Evolutionary conservation across 2,797 vertebrate species (phyloP).

Genomic region (Myripristis murdjan): DNA sequence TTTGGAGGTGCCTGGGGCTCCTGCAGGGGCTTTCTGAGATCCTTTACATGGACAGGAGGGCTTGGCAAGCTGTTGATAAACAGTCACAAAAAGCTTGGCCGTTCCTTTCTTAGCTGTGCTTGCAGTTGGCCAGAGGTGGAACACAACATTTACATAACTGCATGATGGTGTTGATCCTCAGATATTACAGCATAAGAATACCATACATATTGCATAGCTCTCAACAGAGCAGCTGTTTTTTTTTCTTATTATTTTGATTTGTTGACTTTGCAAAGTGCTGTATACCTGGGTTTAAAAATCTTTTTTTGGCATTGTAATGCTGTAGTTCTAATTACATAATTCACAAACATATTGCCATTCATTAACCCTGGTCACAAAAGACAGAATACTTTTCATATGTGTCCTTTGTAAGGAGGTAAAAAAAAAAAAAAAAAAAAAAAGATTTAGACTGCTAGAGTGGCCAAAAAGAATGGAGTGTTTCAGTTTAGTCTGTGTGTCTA

Average conservation of each 20-base stretch:
- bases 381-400: slow-evolving; percentile 43
- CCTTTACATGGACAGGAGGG: slow-evolving; percentile 46
- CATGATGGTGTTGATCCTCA: slow-evolving; percentile 5
- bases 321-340: slow-evolving; percentile 16
- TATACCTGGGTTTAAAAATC: slow-evolving; percentile 15
- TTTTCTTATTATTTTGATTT: slow-evolving; percentile 3
- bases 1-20: slow-evolving; percentile 39
- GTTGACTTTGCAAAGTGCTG: not conserved
- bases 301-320: not conserved
- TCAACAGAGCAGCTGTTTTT: slow-evolving; percentile 33
- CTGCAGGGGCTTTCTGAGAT: slow-evolving; percentile 26
- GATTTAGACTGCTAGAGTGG: slow-evolving; percentile 43
- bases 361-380: slow-evolving; percentile 45
- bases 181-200: slow-evolving; percentile 3
- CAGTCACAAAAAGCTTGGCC: slow-evolving; percentile 21
- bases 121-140: slow-evolving; percentile 17
- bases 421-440: no score
- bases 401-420: slow-evolving; percentile 48
- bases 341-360: slow-evolving; percentile 33
- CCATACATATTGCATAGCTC: slow-evolving; percentile 6
- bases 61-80: slow-evolving; percentile 59
- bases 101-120: slow-evolving; percentile 11
- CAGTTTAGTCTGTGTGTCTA: slow-evolving; percentile 40
- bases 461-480: slow-evolving; percentile 13
- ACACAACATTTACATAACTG: slow-evolving; percentile 19